Conservation (phyloP, 1,140 invertebrate genomes). For the Zelostemma sp. region DNA sequence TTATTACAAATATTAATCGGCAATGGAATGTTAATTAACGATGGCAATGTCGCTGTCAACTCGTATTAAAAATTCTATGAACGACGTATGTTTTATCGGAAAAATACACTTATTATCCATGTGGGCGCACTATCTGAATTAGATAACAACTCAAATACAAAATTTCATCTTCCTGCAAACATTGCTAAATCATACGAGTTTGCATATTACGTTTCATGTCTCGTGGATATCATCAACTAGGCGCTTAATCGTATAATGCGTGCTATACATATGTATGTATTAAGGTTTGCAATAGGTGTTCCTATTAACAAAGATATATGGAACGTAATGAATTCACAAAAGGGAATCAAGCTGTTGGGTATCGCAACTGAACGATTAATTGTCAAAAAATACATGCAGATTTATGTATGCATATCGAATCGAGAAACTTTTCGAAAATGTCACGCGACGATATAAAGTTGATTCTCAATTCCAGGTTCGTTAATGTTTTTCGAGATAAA, state of each 20-base stretch:
- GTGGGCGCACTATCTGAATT: too few relatives aligned
- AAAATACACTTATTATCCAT: too few relatives aligned
- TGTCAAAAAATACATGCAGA: constrained; percentile 8
- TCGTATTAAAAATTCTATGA: too few relatives aligned
- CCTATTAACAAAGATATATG: constrained; percentile 17
- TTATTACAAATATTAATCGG: too few relatives aligned
- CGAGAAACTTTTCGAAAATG: too few relatives aligned
- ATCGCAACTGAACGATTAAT: constrained; percentile 13
- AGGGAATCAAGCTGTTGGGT: constrained; percentile 11
- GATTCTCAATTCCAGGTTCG: too few relatives aligned
- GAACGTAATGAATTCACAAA: constrained; percentile 9
- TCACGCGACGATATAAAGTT: too few relatives aligned
- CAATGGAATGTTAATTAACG: too few relatives aligned
- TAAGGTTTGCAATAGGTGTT: constrained; percentile 29
- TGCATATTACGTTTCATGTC: constrained; percentile 42
- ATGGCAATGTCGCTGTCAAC: too few relatives aligned
- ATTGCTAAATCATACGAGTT: constrained; percentile 52
- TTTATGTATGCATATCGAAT: too few relatives aligned
- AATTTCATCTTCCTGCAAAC: constrained; percentile 25
- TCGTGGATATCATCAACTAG: constrained; percentile 39
- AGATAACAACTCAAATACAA: constrained; percentile 29
- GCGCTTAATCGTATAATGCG: constrained; percentile 42
- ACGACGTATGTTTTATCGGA: too few relatives aligned
- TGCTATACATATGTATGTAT: constrained; percentile 42
- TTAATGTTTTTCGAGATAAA: too few relatives aligned